Evolutionary conservation across 2,888 invertebrate genomes (phyloP), one percentile per base, ranked within the genome.

Genomic region (Tetragnatha montana): DNA sequence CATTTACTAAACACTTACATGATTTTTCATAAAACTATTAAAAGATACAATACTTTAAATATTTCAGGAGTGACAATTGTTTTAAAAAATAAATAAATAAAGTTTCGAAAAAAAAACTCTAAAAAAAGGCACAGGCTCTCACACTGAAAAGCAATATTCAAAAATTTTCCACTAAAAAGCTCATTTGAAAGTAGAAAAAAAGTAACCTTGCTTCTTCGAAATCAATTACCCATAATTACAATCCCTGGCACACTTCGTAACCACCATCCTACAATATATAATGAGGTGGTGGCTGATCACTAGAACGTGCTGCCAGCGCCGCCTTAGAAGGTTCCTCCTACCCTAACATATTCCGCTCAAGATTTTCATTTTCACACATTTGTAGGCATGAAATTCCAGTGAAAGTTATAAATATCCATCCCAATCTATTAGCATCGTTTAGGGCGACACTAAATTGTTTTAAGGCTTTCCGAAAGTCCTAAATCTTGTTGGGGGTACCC

Each of bases 381-480:
- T 51, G 10, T 69, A 12, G n/a, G 22, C 69, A 19, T 50, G 68
- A 84, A 84, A 76, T 69, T 79, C 51, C 22, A 78, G 78, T 79
- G 85, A 85, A 85, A 85, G 85, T 85, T 71, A 51, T 79, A 7
- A 78, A 84, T 50, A 47, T 60, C 73, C 50, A 22, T 8, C 68
- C 68, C 19, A 50, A 76, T 84, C 78, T 80, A 86, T 86, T 85
- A 85, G 49, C 85, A 35, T 35, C 35, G 35, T 35, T 35, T 35
- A 35, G 35, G 35, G 35, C 35, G 78, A 70, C 85, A 8, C 22
- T n/a, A 51, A 49, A 88, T 49, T 70, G 14, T 78, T 88, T 60
- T 88, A 83, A 74, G 60, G 35, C 35, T 12, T 49, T 71, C 80
- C 78, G 79, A 80, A 89, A 75, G 76, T 69, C 87, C 73, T 69